Evolutionary conservation across 2,797 vertebrate species (phyloP).

Genomic region (Sibirionetta formosa): DNA sequence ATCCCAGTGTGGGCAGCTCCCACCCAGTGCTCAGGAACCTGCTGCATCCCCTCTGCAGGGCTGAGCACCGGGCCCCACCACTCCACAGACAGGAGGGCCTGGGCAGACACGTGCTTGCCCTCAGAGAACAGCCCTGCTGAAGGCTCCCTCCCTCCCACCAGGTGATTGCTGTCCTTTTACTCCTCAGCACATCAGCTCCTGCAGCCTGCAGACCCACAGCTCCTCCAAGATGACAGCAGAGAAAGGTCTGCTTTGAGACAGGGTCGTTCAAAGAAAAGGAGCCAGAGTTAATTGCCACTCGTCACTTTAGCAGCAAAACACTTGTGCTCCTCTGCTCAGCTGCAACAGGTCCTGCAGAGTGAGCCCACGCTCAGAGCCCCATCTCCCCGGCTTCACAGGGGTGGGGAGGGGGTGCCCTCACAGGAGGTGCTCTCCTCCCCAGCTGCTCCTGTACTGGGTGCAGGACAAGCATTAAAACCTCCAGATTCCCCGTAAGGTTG

Average conservation of each 20-base stretch:
- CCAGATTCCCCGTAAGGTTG: not conserved
- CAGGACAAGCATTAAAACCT: not conserved
- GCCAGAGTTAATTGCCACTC: not conserved
- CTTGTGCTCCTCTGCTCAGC: not conserved
- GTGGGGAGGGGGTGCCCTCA: fast-evolving
- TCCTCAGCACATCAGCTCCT: not conserved
- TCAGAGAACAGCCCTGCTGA: fast-evolving
- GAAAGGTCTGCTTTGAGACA: not conserved
- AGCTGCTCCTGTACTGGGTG: not conserved
- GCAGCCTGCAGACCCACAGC: not conserved
- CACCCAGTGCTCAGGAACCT: fast-evolving
- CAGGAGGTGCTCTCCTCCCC: fast-evolving
- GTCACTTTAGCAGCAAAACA: not conserved
- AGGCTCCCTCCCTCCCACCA: fast-evolving
- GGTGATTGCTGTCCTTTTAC: not conserved
- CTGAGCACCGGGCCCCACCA: fast-evolving
- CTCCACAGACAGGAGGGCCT: no score
- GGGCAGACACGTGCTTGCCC: fast-evolving
- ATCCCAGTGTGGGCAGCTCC: fast-evolving
- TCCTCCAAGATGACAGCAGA: not conserved
- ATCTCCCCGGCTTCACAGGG: not conserved
- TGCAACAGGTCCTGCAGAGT: fast-evolving
- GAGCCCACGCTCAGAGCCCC: fast-evolving
- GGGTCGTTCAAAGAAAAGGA: not conserved
- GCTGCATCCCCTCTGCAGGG: fast-evolving